Conservation (phyloP, 2,113 vertebrate genomes). For the Callorhinus ursinus region DNA sequence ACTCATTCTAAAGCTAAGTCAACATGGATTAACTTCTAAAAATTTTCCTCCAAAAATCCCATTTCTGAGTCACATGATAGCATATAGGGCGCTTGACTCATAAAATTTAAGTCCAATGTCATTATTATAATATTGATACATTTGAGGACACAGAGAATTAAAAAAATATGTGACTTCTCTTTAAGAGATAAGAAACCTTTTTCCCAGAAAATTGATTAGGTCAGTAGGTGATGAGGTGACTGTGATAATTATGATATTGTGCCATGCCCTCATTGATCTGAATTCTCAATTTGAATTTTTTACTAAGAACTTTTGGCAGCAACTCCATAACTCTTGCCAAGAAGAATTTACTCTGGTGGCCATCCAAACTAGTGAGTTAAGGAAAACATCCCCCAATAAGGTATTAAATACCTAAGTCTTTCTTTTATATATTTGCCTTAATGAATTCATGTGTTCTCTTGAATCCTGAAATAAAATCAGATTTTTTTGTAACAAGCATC, state of each 20-base stretch:
- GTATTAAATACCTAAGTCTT: slow-evolving; percentile 70
- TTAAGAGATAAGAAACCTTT: slow-evolving; percentile 29
- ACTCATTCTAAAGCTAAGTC: background rate
- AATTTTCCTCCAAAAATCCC: background rate
- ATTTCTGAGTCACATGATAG: background rate
- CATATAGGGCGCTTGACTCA: background rate
- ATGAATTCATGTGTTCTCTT: slow-evolving; percentile 21
- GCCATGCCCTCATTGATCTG: slow-evolving; percentile 57
- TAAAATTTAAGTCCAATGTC: background rate
- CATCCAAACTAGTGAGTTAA: slow-evolving; percentile 62
- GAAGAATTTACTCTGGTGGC: slow-evolving; percentile 66
- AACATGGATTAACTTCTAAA: background rate
- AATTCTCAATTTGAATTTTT: slow-evolving; percentile 74
- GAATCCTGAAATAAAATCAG: slow-evolving; percentile 52
- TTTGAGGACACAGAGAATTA: background rate
- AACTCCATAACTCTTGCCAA: slow-evolving; percentile 66
- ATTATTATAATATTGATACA: background rate
- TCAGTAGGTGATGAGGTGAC: slow-evolving; percentile 57
- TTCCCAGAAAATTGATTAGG: slow-evolving; percentile 53
- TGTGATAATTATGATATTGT: slow-evolving; percentile 43
- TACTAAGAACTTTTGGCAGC: slow-evolving; percentile 77
- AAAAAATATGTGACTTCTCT: background rate
- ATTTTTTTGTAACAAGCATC: background rate
- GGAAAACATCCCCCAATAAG: slow-evolving; percentile 61
- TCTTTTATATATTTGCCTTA: slow-evolving; percentile 59